Base-by-base conservation (phyloP, 2,797 vertebrate species). In the Acanthis flammea region DNA sequence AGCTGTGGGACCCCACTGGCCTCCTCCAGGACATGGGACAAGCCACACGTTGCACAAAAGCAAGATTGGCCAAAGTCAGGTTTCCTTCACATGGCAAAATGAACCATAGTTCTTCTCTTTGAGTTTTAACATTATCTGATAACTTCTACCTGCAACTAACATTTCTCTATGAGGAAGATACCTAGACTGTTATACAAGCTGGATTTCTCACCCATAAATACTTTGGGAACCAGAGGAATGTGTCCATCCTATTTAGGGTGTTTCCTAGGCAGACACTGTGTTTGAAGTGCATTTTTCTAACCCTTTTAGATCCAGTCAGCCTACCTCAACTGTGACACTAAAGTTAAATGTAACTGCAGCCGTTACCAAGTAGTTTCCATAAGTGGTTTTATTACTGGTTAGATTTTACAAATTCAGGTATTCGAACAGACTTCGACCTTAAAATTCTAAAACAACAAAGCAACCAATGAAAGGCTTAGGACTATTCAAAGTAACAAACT, bases 401-500 rank as follows among this genome's bases (percentile, higher is more conserved):
- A 98, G 97, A 97, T 96, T 98, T 98, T 98, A 98, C 98, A 98
- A 98, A 98, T 98, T 98, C 97, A 97, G 97, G 97, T 97, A 98
- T 97, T 97, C n/a, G 92, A 98, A 98, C 97, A 98, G 97, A 97
- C 97, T 97, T 98, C 17, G 85, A 97, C 97, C 97, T 97, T 97
- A 97, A 98, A 98, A 97, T 97, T 97, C 98, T 98, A 98, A 98
- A 98, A 98, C 98, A 98, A 98, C 97, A 98, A 98, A 97, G 97
- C 95, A 97, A 98, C 97, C 96, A 92, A 97, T 97, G 97, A 97
- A 98, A 96, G 97, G 95, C 58, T 94, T 94, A 97, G 97, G 97
- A 97, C 97, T 98, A 97, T 97, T 97, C 96, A 98, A 98, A 98
- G 97, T 98, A 98, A 98, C 97, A 98, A 98, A 98, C 84, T 97